These are phyloP conservation scores for Chelon auratus DNA, from an alignment of 2,797 vertebrate species.

Conservation along the genomic window DNA sequence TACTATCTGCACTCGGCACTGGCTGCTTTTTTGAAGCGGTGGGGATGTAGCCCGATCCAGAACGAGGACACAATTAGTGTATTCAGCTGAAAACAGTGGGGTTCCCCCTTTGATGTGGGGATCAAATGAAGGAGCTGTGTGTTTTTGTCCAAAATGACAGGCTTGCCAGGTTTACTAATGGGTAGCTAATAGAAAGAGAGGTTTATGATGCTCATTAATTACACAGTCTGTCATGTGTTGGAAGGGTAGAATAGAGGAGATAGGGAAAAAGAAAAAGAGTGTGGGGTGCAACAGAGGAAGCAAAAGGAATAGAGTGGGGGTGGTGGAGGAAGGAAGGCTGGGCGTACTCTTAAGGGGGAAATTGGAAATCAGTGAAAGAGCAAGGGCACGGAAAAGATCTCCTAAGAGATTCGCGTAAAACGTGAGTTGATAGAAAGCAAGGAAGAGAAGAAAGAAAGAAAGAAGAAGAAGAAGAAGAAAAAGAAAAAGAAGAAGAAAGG, in stretches of 20 bases:
- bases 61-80: conserved; percentile 96
- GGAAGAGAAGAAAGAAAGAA: conserved; percentile 49
- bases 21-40: conserved; percentile 87
- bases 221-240: conserved; percentile 92
- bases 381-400: conserved; percentile 63
- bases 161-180: conserved; percentile 96
- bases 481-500: conserved; percentile 62
- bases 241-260: conserved; percentile 81
- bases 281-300: conserved; percentile 67
- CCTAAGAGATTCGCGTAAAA: conserved; percentile 63
- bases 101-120: conserved; percentile 96
- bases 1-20: conserved; percentile 81
- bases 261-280: conserved; percentile 57
- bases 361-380: conserved; percentile 66
- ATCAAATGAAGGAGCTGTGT: conserved; percentile 95
- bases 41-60: conserved; percentile 88
- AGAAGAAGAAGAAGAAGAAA: conserved; percentile 47
- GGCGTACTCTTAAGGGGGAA: conserved; percentile 51
- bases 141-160: conserved; percentile 98
- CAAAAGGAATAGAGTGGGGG: conserved; percentile 48
- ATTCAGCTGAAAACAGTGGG: conserved; percentile 95
- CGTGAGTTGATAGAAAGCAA: conserved; percentile 56
- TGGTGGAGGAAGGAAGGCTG: conserved; percentile 49
- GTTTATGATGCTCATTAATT: conserved; percentile 99
- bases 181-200: conserved; percentile 97